Evolutionary conservation across 2,113 vertebrate genomes (phyloP).

Genomic region (Lonchura striata): DNA sequence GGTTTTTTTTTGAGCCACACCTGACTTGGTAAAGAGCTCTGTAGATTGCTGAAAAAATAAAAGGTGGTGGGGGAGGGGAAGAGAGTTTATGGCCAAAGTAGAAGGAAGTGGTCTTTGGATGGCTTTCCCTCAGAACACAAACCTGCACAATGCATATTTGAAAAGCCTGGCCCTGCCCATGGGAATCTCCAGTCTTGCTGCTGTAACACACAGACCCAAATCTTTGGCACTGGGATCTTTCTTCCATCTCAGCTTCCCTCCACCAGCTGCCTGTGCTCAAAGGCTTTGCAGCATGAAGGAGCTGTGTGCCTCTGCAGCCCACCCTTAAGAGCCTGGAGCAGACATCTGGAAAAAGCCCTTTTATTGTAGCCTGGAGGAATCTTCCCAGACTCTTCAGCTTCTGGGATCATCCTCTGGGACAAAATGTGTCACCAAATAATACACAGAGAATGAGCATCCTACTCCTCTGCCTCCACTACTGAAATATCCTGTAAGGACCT

Average conservation of each 20-base stretch:
- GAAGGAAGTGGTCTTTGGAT: background rate
- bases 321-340: background rate
- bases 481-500: background rate
- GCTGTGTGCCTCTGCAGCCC: background rate
- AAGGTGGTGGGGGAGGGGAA: accelerated
- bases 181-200: background rate
- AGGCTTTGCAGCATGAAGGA: background rate
- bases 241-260: background rate
- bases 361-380: background rate
- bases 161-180: background rate
- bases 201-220: background rate
- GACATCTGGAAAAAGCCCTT: background rate
- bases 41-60: background rate
- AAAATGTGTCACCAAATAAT: background rate
- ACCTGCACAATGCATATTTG: background rate
- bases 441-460: background rate
- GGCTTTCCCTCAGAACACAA: background rate
- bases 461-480: background rate
- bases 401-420: background rate
- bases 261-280: background rate
- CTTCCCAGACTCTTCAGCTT: background rate
- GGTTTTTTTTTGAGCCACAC: background rate
- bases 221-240: background rate
- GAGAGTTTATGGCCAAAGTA: background rate
- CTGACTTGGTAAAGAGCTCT: background rate